Evolutionary conservation across 1,140 invertebrate genomes (phyloP).

Genomic region (Eurosta solidaginis): DNA sequence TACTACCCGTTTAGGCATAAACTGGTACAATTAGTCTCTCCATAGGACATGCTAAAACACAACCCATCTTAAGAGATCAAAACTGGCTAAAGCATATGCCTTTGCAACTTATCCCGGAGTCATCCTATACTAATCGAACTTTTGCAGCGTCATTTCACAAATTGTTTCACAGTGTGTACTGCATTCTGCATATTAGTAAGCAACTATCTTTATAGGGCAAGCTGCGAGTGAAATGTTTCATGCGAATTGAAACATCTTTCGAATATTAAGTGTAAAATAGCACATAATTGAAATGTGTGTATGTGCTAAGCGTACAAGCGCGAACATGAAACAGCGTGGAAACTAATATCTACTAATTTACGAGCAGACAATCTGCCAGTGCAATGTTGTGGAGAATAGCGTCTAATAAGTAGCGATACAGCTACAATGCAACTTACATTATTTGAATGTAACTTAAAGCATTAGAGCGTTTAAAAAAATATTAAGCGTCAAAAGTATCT

Average conservation of each 20-base stretch:
- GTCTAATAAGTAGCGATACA: not conserved
- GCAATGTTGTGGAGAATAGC: conserved; percentile 12
- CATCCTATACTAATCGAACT: too few relatives aligned
- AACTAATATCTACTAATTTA: not conserved
- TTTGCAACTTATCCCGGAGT: too few relatives aligned
- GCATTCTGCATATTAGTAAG: not conserved
- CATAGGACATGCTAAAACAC: too few relatives aligned
- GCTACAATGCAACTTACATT: not conserved
- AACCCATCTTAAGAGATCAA: too few relatives aligned
- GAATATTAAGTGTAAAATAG: conserved; percentile 38
- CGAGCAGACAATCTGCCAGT: conserved; percentile 12
- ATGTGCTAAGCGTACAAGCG: not conserved
- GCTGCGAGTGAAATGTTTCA: conserved; percentile 30
- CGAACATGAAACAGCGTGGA: not conserved
- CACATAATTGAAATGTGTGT: conserved; percentile 11
- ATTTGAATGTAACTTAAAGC: not conserved
- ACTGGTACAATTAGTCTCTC: too few relatives aligned
- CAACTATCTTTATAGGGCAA: not conserved
- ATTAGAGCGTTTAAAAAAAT: too few relatives aligned
- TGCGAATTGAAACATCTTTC: conserved; percentile 37
- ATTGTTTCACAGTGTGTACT: too few relatives aligned
- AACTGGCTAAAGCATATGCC: too few relatives aligned
- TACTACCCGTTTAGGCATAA: too few relatives aligned
- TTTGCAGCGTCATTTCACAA: too few relatives aligned
- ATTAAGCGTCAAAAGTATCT: too few relatives aligned